Conservation (phyloP, 2,797 vertebrate genomes). For the Tragelaphus eurycerus region DNA sequence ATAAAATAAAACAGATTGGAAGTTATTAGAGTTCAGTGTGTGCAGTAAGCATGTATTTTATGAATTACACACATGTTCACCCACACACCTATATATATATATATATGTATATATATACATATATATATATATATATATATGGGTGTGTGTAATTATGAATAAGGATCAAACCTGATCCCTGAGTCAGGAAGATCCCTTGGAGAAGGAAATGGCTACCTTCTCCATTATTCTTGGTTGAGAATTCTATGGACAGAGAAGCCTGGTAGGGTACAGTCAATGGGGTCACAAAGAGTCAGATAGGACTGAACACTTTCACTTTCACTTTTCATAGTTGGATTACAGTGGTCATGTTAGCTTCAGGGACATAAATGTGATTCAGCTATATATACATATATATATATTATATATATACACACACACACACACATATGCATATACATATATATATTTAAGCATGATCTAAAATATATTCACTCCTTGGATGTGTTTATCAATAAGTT, state of each 20-base stretch:
- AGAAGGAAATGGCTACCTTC: not conserved
- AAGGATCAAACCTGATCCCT: not conserved
- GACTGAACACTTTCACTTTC: not conserved
- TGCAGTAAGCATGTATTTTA: not conserved
- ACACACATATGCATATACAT: too few relatives aligned
- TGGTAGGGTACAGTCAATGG: not conserved
- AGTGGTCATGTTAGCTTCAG: not conserved
- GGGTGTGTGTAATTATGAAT: too few relatives aligned
- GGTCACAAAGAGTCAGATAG: not conserved
- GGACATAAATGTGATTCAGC: not conserved
- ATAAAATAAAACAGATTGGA: not conserved
- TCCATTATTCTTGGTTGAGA: not conserved
- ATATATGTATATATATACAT: rapidly evolving
- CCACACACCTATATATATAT: not conserved
- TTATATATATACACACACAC: not conserved
- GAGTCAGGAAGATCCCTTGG: not conserved
- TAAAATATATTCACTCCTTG: not conserved
- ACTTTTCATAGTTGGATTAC: not conserved
- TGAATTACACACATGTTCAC: not conserved
- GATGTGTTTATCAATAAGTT: not conserved
- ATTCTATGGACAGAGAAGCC: not conserved
- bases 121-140: too few relatives aligned
- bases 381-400: not conserved
- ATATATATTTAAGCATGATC: not conserved
- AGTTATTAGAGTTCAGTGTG: not conserved